A percentile compares a stretch with the other conserved stretches of the same genome.
These are phyloP conservation scores for Bradypodion pumilum DNA, from an alignment of 2,797 vertebrate species.

Conservation along the genomic window DNA sequence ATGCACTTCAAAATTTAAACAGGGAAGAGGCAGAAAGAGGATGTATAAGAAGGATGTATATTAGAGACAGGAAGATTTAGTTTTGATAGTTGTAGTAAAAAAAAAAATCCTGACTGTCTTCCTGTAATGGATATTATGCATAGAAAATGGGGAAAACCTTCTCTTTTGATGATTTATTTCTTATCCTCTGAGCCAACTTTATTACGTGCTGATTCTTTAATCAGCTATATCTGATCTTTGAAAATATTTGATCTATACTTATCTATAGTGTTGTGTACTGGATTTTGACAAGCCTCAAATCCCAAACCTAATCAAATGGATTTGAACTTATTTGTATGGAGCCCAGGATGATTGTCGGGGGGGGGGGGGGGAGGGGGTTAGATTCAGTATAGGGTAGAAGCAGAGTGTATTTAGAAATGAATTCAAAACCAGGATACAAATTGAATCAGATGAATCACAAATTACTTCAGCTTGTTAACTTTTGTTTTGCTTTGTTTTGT, in stretches of 20 bases:
- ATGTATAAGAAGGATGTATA: neutral
- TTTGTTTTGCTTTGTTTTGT: no score
- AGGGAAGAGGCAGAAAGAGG: neutral
- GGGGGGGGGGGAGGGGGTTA: no score
- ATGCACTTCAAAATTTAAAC: neutral
- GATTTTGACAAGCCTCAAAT: no score
- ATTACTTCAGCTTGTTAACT: no score
- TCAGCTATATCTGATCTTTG: conserved; percentile 37
- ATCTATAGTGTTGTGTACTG: neutral
- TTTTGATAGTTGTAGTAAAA: neutral
- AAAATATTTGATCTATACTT: conserved; percentile 42
- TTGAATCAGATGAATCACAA: no score
- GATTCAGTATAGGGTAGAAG: no score
- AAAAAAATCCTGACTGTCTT: neutral
- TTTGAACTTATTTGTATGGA: no score
- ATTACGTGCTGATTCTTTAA: conserved; percentile 36
- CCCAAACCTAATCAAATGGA: no score
- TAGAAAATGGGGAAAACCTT: conserved; percentile 1
- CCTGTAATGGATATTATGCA: conserved; percentile 21
- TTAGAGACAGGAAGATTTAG: no score
- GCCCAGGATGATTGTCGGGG: no score
- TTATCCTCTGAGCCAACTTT: conserved; percentile 1
- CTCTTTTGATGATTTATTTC: conserved; percentile 11
- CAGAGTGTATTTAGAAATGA: no score
- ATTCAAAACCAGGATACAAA: no score